Evolutionary conservation across 2,113 vertebrate species (phyloP).

Genomic region (Melanerpes aurifrons): DNA sequence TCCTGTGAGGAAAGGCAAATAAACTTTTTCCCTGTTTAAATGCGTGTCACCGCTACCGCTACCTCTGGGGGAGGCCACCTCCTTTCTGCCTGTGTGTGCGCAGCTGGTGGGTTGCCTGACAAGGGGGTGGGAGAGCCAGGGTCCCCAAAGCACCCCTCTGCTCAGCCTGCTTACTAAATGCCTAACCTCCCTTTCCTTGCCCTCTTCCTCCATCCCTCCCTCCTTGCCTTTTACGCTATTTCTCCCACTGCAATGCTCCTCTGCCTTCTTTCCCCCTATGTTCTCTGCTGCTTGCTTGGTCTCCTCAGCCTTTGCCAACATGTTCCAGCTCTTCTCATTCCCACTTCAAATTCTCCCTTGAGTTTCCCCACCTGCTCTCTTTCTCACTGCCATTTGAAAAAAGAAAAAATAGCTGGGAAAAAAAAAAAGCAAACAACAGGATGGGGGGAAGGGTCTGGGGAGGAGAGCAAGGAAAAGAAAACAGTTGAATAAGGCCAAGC

Average conservation of each 20-base stretch:
- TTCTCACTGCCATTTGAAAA: not conserved
- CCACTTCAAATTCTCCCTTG: not conserved
- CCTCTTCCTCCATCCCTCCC: not conserved
- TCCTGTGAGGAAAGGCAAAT: conserved; percentile 75
- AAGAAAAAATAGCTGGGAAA: not conserved
- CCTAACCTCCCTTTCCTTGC: not conserved
- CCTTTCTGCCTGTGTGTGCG: not conserved
- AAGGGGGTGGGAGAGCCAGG: not conserved
- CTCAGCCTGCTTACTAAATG: rapidly evolving
- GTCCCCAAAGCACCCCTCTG: not conserved
- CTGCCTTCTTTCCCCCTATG: not conserved
- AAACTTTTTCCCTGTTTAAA: conserved; percentile 68
- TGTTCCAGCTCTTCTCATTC: not conserved
- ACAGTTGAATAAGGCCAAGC: not conserved
- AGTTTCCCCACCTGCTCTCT: not conserved
- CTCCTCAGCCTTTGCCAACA: rapidly evolving
- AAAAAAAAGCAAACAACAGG: not conserved
- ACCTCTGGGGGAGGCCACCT: conserved; percentile 16
- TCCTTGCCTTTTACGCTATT: not conserved
- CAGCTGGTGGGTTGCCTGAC: rapidly evolving
- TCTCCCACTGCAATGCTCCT: rapidly evolving
- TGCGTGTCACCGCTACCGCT: not conserved
- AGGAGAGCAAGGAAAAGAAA: not conserved
- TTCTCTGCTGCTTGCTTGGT: not conserved
- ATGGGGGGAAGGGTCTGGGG: not conserved